Evolutionary conservation across 2,113 vertebrate genomes (phyloP), one percentile per base, ranked within the genome.

Genomic region (Rousettus leschenaultii): DNA sequence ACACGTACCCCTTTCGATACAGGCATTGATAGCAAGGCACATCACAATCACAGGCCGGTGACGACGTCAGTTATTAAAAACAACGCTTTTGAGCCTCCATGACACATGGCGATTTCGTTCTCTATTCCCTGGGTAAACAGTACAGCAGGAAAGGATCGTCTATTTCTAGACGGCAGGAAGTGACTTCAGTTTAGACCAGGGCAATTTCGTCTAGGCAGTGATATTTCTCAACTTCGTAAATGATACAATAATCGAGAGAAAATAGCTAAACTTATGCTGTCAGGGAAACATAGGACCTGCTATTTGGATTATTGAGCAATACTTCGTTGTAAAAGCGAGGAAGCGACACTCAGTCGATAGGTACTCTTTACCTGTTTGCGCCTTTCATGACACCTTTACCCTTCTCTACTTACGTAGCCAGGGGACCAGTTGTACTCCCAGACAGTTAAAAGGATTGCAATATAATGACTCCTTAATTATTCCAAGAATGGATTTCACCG

Each of bases 1-100:
- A 95, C 73, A 86, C 13, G 21, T 10, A 35, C 66, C 21, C 18
- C 86, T 88, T 79, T 88, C 85, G 82, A 61, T 48, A 38, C 18
- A 88, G 55, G 38, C 24, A 8, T 61, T 19, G 53, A 77, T 7
- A 43, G 59, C 16, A 57, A 91, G 83, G 38, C 63, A 26, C 45
- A 40, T 70, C 78, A 57, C 53, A 85, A 65, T 85, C 65, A 74
- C 53, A 63, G 53, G 70, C n/a, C 79, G 59, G 38, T 57, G 89
- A 78, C 73, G 94, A 90, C 55, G 28, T 88, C 48, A 53, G 68
- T 95, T 93, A 53, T 94, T 68, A 65, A 91, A 83, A 83, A 68
- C 57, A 86, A 95, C 43, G 66, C 85, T 87, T 74, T 65, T 79
- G 61, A 79, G 82, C 33, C 59, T 33, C 7, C 10, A 12, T 84